These are phyloP conservation scores for Coracias cyanogaster DNA, from an alignment of 2,797 vertebrate species.

Conservation along the genomic window DNA sequence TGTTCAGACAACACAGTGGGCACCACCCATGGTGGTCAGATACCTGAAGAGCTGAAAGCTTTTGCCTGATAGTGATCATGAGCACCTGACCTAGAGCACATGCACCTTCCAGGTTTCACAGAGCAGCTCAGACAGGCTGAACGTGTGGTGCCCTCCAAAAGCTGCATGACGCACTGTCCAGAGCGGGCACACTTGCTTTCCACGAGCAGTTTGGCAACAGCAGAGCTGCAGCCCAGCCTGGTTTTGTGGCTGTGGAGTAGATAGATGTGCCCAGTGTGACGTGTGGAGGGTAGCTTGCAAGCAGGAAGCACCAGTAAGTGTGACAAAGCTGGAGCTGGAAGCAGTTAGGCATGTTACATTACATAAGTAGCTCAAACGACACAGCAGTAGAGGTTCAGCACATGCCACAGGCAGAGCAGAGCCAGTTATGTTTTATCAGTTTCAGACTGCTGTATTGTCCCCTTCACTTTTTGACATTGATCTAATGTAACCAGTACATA, in stretches of 20 bases:
- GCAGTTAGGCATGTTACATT: neutral
- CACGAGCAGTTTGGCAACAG: neutral
- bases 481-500: slow-evolving; percentile 9
- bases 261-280: neutral
- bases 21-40: rapidly evolving
- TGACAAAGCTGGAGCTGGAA: slow-evolving; percentile 37
- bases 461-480: slow-evolving; percentile 50
- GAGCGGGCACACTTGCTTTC: neutral
- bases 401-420: slow-evolving; percentile 19
- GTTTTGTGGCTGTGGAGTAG: neutral
- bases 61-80: neutral
- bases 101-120: neutral
- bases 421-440: slow-evolving; percentile 48
- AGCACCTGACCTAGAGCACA: neutral
- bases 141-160: neutral
- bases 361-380: slow-evolving; percentile 17
- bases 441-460: slow-evolving; percentile 35
- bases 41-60: neutral
- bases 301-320: neutral
- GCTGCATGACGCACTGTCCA: neutral
- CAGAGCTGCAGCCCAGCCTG: neutral
- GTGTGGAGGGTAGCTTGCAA: neutral
- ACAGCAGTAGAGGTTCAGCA: slow-evolving; percentile 14
- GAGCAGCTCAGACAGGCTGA: neutral
- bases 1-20: neutral